Evolutionary conservation across 2,888 invertebrate species (phyloP).

Genomic region (Drosophila infuscata): DNA sequence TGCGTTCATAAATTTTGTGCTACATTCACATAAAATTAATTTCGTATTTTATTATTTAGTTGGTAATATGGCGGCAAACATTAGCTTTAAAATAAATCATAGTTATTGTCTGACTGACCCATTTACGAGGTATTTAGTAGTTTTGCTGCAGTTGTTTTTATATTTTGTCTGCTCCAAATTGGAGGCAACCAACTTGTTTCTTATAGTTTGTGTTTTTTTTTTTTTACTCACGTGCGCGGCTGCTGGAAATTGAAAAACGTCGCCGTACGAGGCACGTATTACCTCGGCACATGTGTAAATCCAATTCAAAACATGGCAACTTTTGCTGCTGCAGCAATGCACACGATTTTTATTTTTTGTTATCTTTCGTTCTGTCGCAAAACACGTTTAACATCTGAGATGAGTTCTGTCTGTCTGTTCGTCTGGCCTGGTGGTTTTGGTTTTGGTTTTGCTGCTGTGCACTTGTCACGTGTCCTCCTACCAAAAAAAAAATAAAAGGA

Average conservation of each 20-base stretch:
- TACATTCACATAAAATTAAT: conserved; percentile 19
- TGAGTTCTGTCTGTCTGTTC: conserved; percentile 1
- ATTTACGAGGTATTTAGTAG: conserved; percentile 27
- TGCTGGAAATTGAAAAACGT: conserved; percentile 72
- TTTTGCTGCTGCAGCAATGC: conserved; percentile 52
- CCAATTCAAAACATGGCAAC: conserved; percentile 75
- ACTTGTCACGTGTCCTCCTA: conserved; percentile 48
- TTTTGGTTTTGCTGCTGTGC: conserved; percentile 8
- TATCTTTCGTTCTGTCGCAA: conserved; percentile 15
- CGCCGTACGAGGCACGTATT: conserved; percentile 63
- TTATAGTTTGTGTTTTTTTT: background rate
- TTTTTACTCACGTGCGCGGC: conserved; percentile 45
- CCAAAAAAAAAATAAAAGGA: background rate
- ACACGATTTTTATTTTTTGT: conserved; percentile 39
- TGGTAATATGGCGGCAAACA: background rate
- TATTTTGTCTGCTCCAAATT: conserved; percentile 24
- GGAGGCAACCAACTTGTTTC: conserved; percentile 36
- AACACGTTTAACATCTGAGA: conserved; percentile 47
- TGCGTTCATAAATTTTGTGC: conserved; percentile 57
- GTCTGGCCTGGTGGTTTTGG: background rate
- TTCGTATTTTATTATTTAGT: conserved; percentile 30
- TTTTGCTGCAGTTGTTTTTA: conserved; percentile 1
- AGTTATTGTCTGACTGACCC: conserved; percentile 50
- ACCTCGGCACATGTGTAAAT: conserved; percentile 76
- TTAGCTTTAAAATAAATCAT: conserved; percentile 45